Conservation (phyloP, 2,113 vertebrate genomes). For the Ceyx margarethae region DNA sequence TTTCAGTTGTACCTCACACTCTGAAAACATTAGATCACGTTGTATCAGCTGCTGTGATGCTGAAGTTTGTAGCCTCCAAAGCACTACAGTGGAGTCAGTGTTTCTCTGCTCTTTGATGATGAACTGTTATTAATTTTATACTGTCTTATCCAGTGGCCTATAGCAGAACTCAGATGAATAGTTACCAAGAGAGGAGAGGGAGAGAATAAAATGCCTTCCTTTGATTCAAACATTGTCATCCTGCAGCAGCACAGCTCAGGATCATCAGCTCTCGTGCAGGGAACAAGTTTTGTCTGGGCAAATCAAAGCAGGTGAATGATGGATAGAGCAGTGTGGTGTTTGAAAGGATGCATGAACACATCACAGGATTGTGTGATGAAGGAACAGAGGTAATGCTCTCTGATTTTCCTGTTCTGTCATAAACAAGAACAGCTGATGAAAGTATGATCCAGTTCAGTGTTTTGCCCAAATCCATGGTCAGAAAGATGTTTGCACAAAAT, state of each 20-base stretch:
- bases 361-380: neutral
- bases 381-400: neutral
- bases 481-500: neutral
- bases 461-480: neutral
- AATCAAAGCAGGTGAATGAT: neutral
- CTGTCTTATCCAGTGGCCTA: neutral
- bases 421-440: neutral
- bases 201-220: neutral
- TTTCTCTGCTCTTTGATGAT: neutral
- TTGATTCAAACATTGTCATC: neutral
- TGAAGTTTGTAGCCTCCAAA: neutral
- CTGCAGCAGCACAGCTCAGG: neutral
- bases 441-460: neutral
- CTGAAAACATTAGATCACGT: neutral
- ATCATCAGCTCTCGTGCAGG: neutral
- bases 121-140: neutral
- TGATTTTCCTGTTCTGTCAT: neutral
- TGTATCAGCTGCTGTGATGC: neutral
- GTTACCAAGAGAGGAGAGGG: neutral
- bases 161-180: neutral
- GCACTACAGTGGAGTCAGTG: neutral
- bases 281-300: neutral
- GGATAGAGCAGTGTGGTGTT: rapidly evolving
- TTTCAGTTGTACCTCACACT: neutral
- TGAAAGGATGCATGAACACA: neutral